phyloP scores from a whole-genome alignment of 2,797 vertebrate species.

The Decapterus maruadsi region DNA sequence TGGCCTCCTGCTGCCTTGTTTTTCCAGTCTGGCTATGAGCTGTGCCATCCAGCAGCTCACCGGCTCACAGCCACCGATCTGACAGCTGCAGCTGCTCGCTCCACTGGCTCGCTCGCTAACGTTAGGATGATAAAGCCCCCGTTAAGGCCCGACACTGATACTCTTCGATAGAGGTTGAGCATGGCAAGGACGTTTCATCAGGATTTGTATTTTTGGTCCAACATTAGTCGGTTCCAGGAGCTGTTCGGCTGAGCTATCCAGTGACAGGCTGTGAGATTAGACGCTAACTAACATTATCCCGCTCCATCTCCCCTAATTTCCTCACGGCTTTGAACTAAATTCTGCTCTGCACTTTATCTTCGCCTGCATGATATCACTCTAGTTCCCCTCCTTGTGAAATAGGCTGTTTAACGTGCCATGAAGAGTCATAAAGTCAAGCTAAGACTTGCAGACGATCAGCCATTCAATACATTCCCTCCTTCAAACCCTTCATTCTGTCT shows the following conservation, averaged over 20 bases:
- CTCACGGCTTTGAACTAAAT: slow-evolving; percentile 18
- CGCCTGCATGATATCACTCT: slow-evolving; percentile 11
- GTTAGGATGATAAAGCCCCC: slow-evolving; percentile 44
- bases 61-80: slow-evolving; percentile 40
- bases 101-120: slow-evolving; percentile 44
- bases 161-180: slow-evolving; percentile 31
- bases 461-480: slow-evolving; percentile 1
- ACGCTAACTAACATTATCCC: slow-evolving; percentile 23
- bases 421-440: slow-evolving; percentile 21
- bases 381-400: slow-evolving; percentile 21
- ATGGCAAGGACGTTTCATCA: slow-evolving; percentile 11
- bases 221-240: neutral
- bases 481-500: slow-evolving; percentile 17
- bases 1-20: slow-evolving; percentile 64
- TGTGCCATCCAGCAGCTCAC: slow-evolving; percentile 55
- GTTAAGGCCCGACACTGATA: slow-evolving; percentile 37
- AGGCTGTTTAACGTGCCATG: slow-evolving; percentile 16
- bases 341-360: slow-evolving; percentile 8
- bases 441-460: slow-evolving; percentile 1
- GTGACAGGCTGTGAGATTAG: slow-evolving; percentile 31
- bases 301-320: slow-evolving; percentile 24
- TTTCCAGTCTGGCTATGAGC: slow-evolving; percentile 65
- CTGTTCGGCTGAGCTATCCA: slow-evolving; percentile 6
- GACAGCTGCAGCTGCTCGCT: slow-evolving; percentile 69
- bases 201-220: slow-evolving; percentile 2